Evolutionary conservation across 2,113 vertebrate genomes (phyloP), one percentile per base, ranked within the genome.

Genomic region (Salvelinus alpinus): DNA sequence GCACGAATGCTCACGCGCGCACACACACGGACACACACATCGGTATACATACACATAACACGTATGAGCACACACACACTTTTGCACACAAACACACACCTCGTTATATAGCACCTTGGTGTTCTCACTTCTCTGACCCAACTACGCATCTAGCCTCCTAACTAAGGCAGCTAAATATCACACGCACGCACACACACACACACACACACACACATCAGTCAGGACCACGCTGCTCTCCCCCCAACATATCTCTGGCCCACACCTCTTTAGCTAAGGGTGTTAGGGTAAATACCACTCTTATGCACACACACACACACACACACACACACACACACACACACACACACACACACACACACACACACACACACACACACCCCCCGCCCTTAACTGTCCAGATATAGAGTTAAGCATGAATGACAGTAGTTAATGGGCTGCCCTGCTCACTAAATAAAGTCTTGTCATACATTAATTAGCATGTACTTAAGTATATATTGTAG

Each of bases 391-490:
- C 84, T 59, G 75, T 77, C 80, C 74, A 71, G 54, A 54, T 29
- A 6, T 64, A 31, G 62, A 31, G 66, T 22, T 64, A 25, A 71
- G 64, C 60, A 7, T 70, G 73, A 81, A 76, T 79, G 88, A 85
- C 85, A 72, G 77, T 78, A 85, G 85, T 59, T 80, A 86, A 90
- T 85, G 84, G 67, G 78, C 38, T 44, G 71, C 80, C 22, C 78
- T 73, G 62, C 68, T 31, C 76, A 59, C 78, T 88, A 86, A 88
- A 90, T 87, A 90, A 87, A 86, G 76, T 73, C 79, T 78, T 54
- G 82, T 82, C 85, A 72, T 85, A 80, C 85, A 86, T 87, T 89
- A 85, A 92, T 89, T 90, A 87, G 71, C 57, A 13, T 22, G 72
- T 76, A 79, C 75, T 70, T 64, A 66, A 69, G 77, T 80, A 79